Conservation (phyloP, 2,797 vertebrate species). For the Manis javanica region DNA sequence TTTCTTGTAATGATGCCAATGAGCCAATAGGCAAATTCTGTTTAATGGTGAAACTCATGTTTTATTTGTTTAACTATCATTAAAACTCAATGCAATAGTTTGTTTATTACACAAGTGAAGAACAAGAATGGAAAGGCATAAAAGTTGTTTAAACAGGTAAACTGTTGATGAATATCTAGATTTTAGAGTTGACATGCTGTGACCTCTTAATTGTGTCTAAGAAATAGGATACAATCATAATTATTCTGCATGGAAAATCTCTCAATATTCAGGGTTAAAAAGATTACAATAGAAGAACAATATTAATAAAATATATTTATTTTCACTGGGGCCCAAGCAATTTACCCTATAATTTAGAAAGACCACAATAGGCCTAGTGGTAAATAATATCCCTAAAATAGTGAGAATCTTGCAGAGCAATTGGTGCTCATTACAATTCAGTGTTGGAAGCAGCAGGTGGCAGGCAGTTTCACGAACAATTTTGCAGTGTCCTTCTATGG, state of each 20-base stretch:
- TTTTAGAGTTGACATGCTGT: constrained; percentile 26
- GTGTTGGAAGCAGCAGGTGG: constrained; percentile 62
- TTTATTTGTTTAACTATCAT: not conserved
- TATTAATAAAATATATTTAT: constrained; percentile 49
- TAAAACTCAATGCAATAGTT: not conserved
- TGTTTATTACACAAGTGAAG: not conserved
- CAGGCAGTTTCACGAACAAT: not conserved
- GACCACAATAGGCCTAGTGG: not conserved
- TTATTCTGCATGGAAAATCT: not conserved
- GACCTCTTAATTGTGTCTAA: not conserved
- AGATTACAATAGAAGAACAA: constrained; percentile 3
- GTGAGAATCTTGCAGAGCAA: not conserved
- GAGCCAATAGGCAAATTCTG: not conserved
- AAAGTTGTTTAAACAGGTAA: not conserved
- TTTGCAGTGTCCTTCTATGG: not conserved
- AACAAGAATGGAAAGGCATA: not conserved
- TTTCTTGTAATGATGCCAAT: not conserved
- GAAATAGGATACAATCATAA: not conserved
- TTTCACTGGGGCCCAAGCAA: constrained; percentile 49
- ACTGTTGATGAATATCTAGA: not conserved
- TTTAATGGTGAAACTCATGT: not conserved
- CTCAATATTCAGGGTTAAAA: constrained; percentile 47
- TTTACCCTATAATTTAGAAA: constrained; percentile 60
- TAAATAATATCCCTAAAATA: constrained; percentile 21
- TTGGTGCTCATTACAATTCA: constrained; percentile 37